Base-by-base conservation (phyloP, 2,888 invertebrate genomes). In the Lithophane ornitopus region DNA sequence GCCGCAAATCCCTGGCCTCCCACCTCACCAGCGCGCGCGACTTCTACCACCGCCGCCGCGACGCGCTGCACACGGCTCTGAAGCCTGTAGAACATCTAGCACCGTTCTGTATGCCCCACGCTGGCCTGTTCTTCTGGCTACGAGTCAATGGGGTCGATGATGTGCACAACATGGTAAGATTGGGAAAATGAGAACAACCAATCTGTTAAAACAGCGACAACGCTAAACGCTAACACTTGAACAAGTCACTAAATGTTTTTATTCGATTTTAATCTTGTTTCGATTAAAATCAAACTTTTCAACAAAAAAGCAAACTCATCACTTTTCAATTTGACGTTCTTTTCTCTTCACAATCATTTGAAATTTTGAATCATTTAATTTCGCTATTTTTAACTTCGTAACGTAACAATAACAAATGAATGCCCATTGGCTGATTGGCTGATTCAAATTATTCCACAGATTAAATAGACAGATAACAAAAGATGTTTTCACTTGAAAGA, bases 41-140 rank as follows among this genome's bases (percentile, higher is more conserved):
- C 3, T 97, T 98, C 88, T 98, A 98, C 94, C 95, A 93, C 79
- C 91, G 92, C 7, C 97, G 98, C 16, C 95, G 98, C 6, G 97
- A 98, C 89, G 92, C 97, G 56, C 97, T 98, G 84, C 90, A 97
- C 1, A 90, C 92, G 0, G 97, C 97, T 0, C 97, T 93, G 39
- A 76, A 81, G 6, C 87, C 88, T 8, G 70, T 98, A 83, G 94
- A 97, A 7, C 97, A 97, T 67, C 91, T 98, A 6, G 97, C 97
- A 3, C 97, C 97, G 76, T 98, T 98, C 97, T 90, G 93, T 0
- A 90, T 96, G 41, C 98, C 98, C 0, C 92, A 94, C 7, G 98
- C 98, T 3, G 98, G 98, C 0, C 97, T 98, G 96, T 98, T 98
- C 93, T 96, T 98, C 58, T 98, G 98, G 98, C 94, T 98, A 69